Conservation (phyloP, 1,140 invertebrate species). For the Leptinotarsa texana region DNA sequence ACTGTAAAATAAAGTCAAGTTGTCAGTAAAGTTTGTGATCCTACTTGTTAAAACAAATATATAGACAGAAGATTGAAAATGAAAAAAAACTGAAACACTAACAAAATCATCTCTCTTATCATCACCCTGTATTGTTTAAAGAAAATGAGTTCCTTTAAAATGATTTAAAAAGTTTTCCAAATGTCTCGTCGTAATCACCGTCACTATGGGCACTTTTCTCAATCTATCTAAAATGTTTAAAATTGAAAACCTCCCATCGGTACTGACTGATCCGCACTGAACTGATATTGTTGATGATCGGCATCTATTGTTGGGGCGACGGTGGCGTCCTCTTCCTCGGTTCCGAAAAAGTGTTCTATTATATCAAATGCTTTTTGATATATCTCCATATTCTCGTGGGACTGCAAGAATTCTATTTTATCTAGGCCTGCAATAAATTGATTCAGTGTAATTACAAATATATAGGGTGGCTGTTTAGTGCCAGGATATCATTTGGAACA, state of each 20-base stretch:
- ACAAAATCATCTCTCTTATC: neutral
- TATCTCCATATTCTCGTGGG: constrained; percentile 94
- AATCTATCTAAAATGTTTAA: constrained; percentile 55
- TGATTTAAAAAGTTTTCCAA: constrained; percentile 21
- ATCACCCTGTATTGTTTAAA: constrained; percentile 7
- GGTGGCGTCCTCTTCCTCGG: constrained; percentile 86
- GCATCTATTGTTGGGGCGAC: constrained; percentile 79
- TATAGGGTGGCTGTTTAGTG: too few species aligned
- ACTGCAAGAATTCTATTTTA: constrained; percentile 96
- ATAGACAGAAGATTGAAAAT: too few species aligned
- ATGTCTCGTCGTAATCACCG: neutral
- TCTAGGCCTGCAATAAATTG: constrained; percentile 75
- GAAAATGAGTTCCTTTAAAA: constrained; percentile 34
- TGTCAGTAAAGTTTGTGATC: neutral
- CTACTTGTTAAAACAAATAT: neutral
- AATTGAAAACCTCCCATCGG: constrained; percentile 81
- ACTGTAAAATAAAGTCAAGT: neutral
- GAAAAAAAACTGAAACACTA: neutral
- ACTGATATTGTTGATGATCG: constrained; percentile 78
- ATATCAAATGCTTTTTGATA: constrained; percentile 96
- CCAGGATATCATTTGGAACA: too few species aligned
- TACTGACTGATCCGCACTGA: constrained; percentile 71
- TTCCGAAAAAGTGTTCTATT: constrained; percentile 93
- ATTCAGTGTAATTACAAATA: too few species aligned
- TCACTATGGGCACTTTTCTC: constrained; percentile 2